Conservation (phyloP, 2,888 invertebrate species). For the Drosophila fulvimacula region DNA sequence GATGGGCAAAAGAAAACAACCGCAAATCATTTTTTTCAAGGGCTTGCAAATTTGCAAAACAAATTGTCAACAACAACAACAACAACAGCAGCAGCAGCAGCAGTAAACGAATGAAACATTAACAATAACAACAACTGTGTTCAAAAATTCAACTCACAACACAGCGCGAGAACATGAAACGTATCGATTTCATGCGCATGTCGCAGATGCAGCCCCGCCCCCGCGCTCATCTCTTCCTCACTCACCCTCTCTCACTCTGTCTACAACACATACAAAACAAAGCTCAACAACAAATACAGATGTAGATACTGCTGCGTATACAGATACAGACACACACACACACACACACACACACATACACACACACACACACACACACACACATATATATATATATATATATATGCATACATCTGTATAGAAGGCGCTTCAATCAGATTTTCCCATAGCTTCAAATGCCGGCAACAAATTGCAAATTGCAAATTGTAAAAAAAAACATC, state of each 20-base stretch:
- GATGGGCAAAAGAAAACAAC: constrained; percentile 29
- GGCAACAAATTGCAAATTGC: constrained; percentile 45
- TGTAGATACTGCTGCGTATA: too few relatives aligned
- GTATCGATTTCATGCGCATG: constrained; percentile 74
- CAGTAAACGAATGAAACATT: constrained; percentile 7
- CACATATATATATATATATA: not conserved
- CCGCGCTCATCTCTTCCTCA: not conserved
- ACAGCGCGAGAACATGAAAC: constrained; percentile 46
- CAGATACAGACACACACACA: too few relatives aligned
- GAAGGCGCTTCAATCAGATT: constrained; percentile 9
- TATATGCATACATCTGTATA: constrained; percentile 2
- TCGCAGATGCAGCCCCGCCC: constrained; percentile 39
- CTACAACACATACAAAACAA: constrained; percentile 11
- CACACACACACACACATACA: too few relatives aligned
- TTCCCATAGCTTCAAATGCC: constrained; percentile 42
- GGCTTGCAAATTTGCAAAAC: constrained; percentile 66
- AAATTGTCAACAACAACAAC: constrained; percentile 41
- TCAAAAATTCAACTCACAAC: constrained; percentile 24
- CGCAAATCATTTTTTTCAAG: constrained; percentile 55
- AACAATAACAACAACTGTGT: constrained; percentile 31
- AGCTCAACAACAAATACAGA: constrained; percentile 27
- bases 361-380: constrained; percentile 15
- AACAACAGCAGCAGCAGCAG: constrained; percentile 8
- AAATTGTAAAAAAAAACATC: constrained; percentile 75
- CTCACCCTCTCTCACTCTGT: not conserved